Evolutionary conservation across 2,888 invertebrate genomes (phyloP), one percentile per base, ranked within the genome.

Genomic region (Nasonia oneida): DNA sequence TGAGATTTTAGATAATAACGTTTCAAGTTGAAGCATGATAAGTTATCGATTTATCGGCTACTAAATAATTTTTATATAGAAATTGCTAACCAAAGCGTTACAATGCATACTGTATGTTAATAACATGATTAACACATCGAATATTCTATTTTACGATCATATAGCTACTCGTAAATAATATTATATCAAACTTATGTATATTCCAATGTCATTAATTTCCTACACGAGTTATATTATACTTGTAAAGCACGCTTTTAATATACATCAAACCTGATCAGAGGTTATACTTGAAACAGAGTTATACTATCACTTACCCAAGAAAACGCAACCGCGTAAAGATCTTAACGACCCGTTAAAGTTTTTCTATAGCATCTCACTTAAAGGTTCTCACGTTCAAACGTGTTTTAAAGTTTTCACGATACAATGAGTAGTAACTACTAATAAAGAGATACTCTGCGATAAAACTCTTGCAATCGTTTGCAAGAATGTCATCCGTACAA

Each of bases 71-170:
- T 29, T 47, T 12, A 12, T 12, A 47, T 47, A 47, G 47, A 47
- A 6, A 5, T 8, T 42, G 1, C 6, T 6, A 42, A 42, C 42
- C 8, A 42, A 42, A 42, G 42, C 42, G 12, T 18, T 61, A 12
- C 33, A 80, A 71, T n/a, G 47, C n/a, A 39, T 39, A 57, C 12
- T 74, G 53, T 57, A 15, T 53, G 39, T 57, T 47, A 61, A 74
- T 81, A 64, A 23, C 64, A 5, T 39, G 57, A 39, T 64, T 61
- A 3, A 50, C 29, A 29, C n/a, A 8, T 57, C 70, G 1, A 70
- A 79, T 79, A 79, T 50, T 50, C 29, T n/a, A 79, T 67, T 67
- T 33, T 12, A 8, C 6, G 61, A 29, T 29, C 1, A 29, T 29
- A 29, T 29, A 18, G 61, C n/a, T n/a, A 4, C 61, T 29, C 6